Conservation (phyloP, 2,113 vertebrate species). For the Thermophis baileyi region DNA sequence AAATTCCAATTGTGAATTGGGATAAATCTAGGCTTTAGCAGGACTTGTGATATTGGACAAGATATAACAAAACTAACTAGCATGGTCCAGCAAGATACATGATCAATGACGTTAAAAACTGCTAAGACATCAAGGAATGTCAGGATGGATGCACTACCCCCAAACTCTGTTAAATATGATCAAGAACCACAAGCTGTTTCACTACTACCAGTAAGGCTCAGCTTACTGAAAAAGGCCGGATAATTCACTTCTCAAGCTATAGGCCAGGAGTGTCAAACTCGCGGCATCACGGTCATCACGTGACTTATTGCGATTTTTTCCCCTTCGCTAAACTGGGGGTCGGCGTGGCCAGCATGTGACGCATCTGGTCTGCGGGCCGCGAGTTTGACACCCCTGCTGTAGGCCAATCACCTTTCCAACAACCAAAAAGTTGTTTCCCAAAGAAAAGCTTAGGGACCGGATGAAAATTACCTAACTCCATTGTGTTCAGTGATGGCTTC, state of each 20-base stretch:
- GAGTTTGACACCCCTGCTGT: neutral
- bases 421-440: neutral
- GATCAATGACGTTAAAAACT: neutral
- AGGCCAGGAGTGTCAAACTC: too few relatives aligned
- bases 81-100: neutral
- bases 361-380: too few relatives aligned
- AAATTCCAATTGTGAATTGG: neutral
- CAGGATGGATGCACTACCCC: neutral
- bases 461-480: neutral
- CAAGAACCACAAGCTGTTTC: neutral
- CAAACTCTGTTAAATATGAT: neutral
- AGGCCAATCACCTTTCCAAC: neutral
- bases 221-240: neutral
- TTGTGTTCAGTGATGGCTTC: neutral
- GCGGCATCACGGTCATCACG: too few relatives aligned
- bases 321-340: too few relatives aligned
- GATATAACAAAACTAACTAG: neutral
- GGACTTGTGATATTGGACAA: neutral
- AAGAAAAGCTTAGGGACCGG: neutral
- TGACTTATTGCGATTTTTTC: rapidly evolving
- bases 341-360: too few relatives aligned
- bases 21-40: neutral
- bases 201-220: neutral
- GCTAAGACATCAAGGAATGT: neutral
- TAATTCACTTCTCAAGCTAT: neutral